Evolutionary conservation across 2,113 vertebrate species (phyloP), one percentile per base, ranked within the genome.

Genomic region (Vicugna pacos): DNA sequence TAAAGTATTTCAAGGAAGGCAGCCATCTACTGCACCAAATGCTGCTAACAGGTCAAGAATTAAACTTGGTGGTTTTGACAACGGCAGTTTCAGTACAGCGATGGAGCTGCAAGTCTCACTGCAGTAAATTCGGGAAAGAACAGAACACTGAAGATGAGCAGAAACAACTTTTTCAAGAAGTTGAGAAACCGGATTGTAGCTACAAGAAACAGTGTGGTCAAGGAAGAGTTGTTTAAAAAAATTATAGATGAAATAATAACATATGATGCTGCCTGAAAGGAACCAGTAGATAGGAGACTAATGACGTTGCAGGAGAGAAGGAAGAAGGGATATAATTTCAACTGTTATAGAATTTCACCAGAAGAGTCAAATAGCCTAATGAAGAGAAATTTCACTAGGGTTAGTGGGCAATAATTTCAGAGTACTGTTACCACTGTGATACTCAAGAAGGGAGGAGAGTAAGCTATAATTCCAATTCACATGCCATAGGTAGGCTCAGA

Each of bases 81-180:
- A 84, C 24, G 67, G 50, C 60, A 88, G 14, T 80, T 83, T 88
- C 64, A 92, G 56, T 35, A 79, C 24, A 85, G 58, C 60, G 52
- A 80, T 64, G 15, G 52, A 38, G 20, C 9, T 94, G 3, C 69
- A 92, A 85, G 46, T 73, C 30, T 92, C 38, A 82, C 42, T 75
- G 72, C 5, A 76, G 38, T 46, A 75, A 14, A 20, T 73, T 94
- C 81, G 91, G 35, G 30, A 80, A 52, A 87, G 38, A 93, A 93
- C 4, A 72, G 48, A 58, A 46, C 95, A 93, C n/a, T 60, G 30
- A 69, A 84, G 60, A 77, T 38, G 32, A 81, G 42, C 13, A 97
- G n/a, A 92, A 89, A 91, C 26, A 93, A 85, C 42, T 64, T 94
- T 91, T 88, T 79, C 67, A 91, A 91, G 5, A 88, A 88, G 32